Evolutionary conservation across 2,113 vertebrate genomes (phyloP).

Genomic region (Corvus moneduloides): DNA sequence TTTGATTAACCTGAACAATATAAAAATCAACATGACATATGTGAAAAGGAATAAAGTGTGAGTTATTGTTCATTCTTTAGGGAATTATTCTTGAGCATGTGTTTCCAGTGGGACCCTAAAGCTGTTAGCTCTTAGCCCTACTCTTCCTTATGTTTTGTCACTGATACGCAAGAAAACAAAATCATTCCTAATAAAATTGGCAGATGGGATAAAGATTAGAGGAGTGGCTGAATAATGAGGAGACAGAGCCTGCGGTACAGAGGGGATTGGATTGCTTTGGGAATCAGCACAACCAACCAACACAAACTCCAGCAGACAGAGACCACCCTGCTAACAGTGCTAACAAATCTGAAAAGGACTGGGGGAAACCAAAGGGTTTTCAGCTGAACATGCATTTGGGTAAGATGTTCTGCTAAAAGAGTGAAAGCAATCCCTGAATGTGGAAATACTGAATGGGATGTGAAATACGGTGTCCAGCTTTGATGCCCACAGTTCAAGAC

Average conservation of each 20-base stretch:
- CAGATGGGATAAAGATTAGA: background rate
- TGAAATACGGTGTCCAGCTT: background rate
- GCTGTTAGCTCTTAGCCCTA: background rate
- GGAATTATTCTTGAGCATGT: background rate
- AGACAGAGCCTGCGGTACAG: background rate
- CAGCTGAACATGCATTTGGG: background rate
- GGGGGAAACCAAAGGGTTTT: background rate
- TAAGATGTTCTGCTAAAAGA: background rate
- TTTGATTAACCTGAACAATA: constrained; percentile 13
- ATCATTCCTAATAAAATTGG: background rate
- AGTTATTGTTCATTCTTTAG: background rate
- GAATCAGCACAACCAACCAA: background rate
- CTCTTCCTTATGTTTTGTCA: background rate
- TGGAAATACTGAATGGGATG: background rate
- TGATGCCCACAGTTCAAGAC: background rate
- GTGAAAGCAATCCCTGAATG: background rate
- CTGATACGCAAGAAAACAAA: background rate
- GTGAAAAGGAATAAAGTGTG: background rate
- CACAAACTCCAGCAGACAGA: background rate
- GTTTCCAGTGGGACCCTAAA: background rate
- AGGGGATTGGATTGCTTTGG: background rate
- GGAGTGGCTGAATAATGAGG: background rate
- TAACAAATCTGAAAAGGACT: background rate
- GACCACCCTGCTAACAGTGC: fast-evolving
- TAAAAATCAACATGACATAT: constrained; percentile 19